Base-by-base conservation (phyloP, 1,140 invertebrate species). In the Neoseiulus cucumeris region DNA sequence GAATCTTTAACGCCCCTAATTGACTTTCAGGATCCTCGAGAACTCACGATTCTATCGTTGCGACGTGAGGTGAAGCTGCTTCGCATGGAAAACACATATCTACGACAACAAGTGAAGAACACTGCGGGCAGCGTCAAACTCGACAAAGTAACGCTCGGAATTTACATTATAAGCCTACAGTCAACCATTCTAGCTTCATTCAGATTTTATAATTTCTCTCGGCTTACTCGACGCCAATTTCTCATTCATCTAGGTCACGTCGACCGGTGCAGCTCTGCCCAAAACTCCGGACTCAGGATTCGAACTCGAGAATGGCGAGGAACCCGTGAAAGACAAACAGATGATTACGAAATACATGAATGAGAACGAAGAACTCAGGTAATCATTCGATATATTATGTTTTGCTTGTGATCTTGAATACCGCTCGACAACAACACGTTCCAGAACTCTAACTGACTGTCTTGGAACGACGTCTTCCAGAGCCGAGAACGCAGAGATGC, bases 31-130 rank as follows among this genome's bases (percentile, higher is more conserved):
- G 91, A 96, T 76, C 89, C 91, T 0, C 77, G 90, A 67, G 91
- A 95, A 74, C 87, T 89, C 17, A 75, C 94, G 1, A 94, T 96
- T 68, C 74, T 94, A 6, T 89, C 84, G 72, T 74, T 96, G 42
- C 92, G 93, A 75, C 77, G 88, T 44, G 90, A 94, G 77, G 84
- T 97, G 7, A 81, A 84, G 66, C 85, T 88, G 1, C 80, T 95
- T 30, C 84, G 93, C 72, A 83, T 84, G 68, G 93, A 98, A 77
- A 96, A 98, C 71, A 86, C 90, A 65, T 88, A 92, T 69, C 75
- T 98, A 2, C 79, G 86, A 64, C 81, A 78, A 71, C 77, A 80
- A 68, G 73, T 82, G 42, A 75, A 76, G 78, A 44, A 74, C 74
- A 64, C 25, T 17, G 42, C 66, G 22, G 25, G 22, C 68, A 67